phyloP scores from a whole-genome alignment of 1,140 invertebrate genomes.

The Bombus soroeensis region DNA sequence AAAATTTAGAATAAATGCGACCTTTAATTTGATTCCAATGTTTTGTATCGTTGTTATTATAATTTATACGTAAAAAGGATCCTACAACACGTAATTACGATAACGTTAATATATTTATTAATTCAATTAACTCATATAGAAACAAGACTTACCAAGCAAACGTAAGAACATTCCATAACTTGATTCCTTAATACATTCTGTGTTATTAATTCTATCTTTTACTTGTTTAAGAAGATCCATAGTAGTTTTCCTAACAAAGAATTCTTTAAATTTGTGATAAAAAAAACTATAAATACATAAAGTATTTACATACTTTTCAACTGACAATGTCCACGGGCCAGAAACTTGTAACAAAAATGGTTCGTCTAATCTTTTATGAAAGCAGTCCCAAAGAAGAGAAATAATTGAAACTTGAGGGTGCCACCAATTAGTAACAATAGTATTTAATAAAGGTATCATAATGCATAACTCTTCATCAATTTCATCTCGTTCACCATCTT shows the following conservation, averaged over 20 bases:
- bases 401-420: slow-evolving; percentile 77
- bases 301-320: slow-evolving; percentile 76
- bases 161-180: slow-evolving; percentile 81
- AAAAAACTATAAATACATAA: slow-evolving; percentile 10
- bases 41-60: slow-evolving; percentile 71
- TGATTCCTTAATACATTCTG: slow-evolving; percentile 75
- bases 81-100: slow-evolving; percentile 62
- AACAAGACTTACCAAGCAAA: slow-evolving; percentile 74
- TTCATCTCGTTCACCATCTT: slow-evolving; percentile 76
- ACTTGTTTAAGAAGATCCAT: slow-evolving; percentile 79
- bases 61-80: slow-evolving; percentile 75
- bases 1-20: slow-evolving; percentile 82
- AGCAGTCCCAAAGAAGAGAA: slow-evolving; percentile 81
- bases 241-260: slow-evolving; percentile 76
- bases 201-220: slow-evolving; percentile 72
- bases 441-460: slow-evolving; percentile 77
- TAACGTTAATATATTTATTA: not conserved
- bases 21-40: slow-evolving; percentile 83
- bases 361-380: slow-evolving; percentile 80
- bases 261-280: slow-evolving; percentile 5
- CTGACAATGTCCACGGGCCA: slow-evolving; percentile 76
- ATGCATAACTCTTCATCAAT: slow-evolving; percentile 78
- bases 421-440: slow-evolving; percentile 79
- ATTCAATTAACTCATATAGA: not conserved
- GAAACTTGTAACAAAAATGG: slow-evolving; percentile 78